phyloP scores from a whole-genome alignment of 1,140 invertebrate species.

The Zaprionus vittiger region DNA sequence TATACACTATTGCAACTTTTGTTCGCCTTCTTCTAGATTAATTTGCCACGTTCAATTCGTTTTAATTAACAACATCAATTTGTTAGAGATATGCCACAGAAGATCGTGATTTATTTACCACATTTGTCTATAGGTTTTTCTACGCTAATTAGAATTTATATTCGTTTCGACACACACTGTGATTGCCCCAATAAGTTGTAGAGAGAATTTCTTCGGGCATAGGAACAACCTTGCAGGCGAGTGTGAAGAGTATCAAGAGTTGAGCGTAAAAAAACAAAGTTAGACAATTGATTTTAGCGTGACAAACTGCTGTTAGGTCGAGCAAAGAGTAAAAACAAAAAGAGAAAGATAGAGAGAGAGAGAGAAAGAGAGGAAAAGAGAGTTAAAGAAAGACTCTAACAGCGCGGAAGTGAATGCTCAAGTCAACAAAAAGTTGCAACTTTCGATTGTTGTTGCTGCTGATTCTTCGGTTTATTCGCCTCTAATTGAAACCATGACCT shows the following conservation, averaged over 20 bases:
- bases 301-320: conserved; percentile 27
- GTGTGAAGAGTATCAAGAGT: conserved; percentile 12
- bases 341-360: background rate
- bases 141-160: conserved; percentile 1
- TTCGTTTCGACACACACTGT: background rate
- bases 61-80: conserved; percentile 1
- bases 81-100: background rate
- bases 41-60: background rate
- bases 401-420: conserved; percentile 4
- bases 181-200: background rate
- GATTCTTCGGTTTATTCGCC: conserved; percentile 23
- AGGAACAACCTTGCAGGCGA: background rate
- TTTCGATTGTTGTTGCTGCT: conserved; percentile 33
- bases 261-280: background rate
- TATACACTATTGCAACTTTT: conserved; percentile 15
- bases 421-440: conserved; percentile 6
- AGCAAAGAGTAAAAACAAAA: background rate
- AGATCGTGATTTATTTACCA: background rate
- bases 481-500: conserved; percentile 70
- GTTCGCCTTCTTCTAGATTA: too few relatives aligned
- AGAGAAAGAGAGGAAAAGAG: too few relatives aligned
- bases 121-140: background rate
- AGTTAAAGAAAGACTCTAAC: background rate
- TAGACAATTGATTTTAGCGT: conserved; percentile 27
- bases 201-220: background rate